These are phyloP conservation scores for Automeris io DNA, from an alignment of 2,888 invertebrate genomes.

Conservation along the genomic window DNA sequence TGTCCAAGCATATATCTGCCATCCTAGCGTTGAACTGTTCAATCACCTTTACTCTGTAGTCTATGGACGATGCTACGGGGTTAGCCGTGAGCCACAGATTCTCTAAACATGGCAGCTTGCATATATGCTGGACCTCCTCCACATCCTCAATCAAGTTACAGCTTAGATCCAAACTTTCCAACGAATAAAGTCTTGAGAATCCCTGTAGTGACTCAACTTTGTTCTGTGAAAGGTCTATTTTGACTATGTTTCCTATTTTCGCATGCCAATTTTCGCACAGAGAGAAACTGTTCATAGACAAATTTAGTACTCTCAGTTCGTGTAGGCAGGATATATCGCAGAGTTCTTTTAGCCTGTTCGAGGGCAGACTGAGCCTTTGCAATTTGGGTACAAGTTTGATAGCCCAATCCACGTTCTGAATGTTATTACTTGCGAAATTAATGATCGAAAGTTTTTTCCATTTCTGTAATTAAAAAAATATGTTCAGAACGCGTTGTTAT, in stretches of 20 bases:
- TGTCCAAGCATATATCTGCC: slow-evolving; percentile 90
- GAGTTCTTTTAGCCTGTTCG: slow-evolving; percentile 86
- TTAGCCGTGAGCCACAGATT: slow-evolving; percentile 92
- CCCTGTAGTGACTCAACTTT: slow-evolving; percentile 83
- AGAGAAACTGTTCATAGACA: slow-evolving; percentile 87
- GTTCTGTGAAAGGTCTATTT: slow-evolving; percentile 91
- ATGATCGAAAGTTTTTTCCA: slow-evolving; percentile 83
- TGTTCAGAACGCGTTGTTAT: background rate
- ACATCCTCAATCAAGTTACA: slow-evolving; percentile 89
- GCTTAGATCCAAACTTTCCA: slow-evolving; percentile 90
- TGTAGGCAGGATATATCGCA: slow-evolving; percentile 88
- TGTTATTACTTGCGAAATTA: slow-evolving; percentile 87
- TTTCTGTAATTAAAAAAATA: slow-evolving; percentile 59
- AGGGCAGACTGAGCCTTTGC: slow-evolving; percentile 83
- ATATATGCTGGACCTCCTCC: slow-evolving; percentile 87
- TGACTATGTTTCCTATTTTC: slow-evolving; percentile 92
- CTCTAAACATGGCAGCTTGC: slow-evolving; percentile 90
- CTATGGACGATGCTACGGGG: slow-evolving; percentile 88
- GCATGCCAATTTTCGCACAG: slow-evolving; percentile 87
- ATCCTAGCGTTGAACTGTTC: slow-evolving; percentile 91
- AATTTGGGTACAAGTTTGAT: slow-evolving; percentile 86
- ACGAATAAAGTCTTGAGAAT: slow-evolving; percentile 89
- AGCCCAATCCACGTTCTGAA: slow-evolving; percentile 87
- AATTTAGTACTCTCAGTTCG: slow-evolving; percentile 83
- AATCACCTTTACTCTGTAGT: slow-evolving; percentile 93